Percentiles rank a stretch among this genome's conserved stretches.
phyloP scores from a whole-genome alignment of 2,888 invertebrate species.

The Parascotia fuliginaria region DNA sequence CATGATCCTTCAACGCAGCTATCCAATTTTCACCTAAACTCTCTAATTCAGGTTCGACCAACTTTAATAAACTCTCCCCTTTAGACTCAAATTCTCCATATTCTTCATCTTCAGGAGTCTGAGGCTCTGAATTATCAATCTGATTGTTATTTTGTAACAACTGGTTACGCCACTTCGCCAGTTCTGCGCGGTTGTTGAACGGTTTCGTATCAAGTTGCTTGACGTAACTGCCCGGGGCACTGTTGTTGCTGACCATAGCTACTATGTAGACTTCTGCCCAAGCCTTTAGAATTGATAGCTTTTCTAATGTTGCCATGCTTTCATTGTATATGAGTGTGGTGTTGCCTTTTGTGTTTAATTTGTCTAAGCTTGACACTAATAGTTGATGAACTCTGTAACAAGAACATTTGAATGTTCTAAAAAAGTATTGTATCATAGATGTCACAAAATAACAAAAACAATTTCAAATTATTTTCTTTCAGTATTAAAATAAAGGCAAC shows the following conservation, averaged over 20 bases:
- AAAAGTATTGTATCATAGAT: too few species aligned
- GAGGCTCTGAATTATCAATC: slow-evolving; percentile 62
- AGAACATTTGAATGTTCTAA: too few species aligned
- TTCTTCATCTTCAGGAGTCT: slow-evolving; percentile 79
- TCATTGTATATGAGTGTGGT: slow-evolving; percentile 95
- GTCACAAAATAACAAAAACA: too few species aligned
- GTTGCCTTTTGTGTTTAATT: slow-evolving; percentile 91
- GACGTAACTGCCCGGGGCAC: slow-evolving; percentile 87
- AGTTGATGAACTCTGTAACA: slow-evolving; percentile 93
- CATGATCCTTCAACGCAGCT: slow-evolving; percentile 97
- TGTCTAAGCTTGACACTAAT: slow-evolving; percentile 97
- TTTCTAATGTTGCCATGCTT: slow-evolving; percentile 98
- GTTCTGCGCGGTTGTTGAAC: slow-evolving; percentile 69
- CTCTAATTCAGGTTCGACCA: slow-evolving; percentile 97
- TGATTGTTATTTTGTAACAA: slow-evolving; percentile 66
- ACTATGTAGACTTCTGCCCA: slow-evolving; percentile 99
- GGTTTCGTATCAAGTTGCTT: slow-evolving; percentile 78
- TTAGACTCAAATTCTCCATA: slow-evolving; percentile 91
- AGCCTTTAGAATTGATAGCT: slow-evolving; percentile 98
- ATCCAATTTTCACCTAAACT: slow-evolving; percentile 98
- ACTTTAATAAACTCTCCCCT: slow-evolving; percentile 93
- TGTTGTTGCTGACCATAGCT: slow-evolving; percentile 93
- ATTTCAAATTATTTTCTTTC: too few species aligned
- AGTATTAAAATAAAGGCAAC: too few species aligned
- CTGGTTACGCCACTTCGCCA: slow-evolving; percentile 76